Conservation (phyloP, 2,888 invertebrate species). For the Tetanocera ferruginea region DNA sequence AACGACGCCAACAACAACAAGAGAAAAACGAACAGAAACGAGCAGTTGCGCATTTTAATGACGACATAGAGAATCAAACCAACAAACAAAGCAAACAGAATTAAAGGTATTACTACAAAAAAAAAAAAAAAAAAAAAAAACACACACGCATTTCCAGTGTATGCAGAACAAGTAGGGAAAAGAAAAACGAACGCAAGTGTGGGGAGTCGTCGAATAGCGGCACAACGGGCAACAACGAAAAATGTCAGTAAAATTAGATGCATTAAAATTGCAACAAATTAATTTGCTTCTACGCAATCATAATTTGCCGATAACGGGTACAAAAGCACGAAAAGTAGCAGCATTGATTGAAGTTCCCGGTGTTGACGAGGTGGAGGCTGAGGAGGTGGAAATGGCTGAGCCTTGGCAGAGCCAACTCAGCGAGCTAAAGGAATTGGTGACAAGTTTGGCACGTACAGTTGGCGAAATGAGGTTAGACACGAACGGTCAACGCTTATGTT, state of each 20-base stretch:
- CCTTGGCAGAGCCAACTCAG: slow-evolving; percentile 1
- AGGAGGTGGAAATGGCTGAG: background rate
- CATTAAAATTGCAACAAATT: background rate
- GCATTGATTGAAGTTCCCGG: background rate
- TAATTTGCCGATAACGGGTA: background rate
- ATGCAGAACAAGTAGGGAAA: background rate
- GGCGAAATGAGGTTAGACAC: background rate
- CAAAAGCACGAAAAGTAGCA: slow-evolving; percentile 5
- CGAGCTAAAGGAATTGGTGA: background rate
- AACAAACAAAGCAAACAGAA: background rate
- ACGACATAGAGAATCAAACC: background rate
- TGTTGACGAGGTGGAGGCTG: background rate
- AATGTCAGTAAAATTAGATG: background rate
- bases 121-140: background rate
- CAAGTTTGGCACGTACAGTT: background rate
- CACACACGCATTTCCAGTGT: background rate
- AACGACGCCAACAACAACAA: background rate
- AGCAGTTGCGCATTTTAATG: background rate
- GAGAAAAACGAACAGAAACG: background rate
- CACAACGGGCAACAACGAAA: background rate
- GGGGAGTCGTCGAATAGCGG: background rate
- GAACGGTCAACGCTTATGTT: background rate
- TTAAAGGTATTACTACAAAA: background rate
- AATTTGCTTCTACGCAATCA: background rate
- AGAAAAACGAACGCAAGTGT: background rate